phyloP scores from a whole-genome alignment of 2,888 invertebrate species.

The Entomobrya multifasciata region DNA sequence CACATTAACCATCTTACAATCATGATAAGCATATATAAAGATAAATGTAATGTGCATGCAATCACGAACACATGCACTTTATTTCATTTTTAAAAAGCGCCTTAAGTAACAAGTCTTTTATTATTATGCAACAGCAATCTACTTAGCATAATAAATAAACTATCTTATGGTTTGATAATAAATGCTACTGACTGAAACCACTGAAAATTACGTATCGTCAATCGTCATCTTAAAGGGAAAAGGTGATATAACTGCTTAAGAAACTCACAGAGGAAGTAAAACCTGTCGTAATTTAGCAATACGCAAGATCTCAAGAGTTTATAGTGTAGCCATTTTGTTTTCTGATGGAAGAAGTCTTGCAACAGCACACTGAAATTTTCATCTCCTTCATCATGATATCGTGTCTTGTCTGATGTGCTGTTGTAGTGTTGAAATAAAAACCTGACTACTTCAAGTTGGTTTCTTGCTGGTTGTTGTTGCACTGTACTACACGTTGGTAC shows the following conservation, averaged over 20 bases:
- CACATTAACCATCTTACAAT: too few relatives aligned
- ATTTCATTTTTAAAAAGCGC: background rate
- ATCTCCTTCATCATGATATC: too few relatives aligned
- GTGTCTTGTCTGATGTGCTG: too few relatives aligned
- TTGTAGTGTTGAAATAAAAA: too few relatives aligned
- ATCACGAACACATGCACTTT: slow-evolving; percentile 37
- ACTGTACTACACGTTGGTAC: too few relatives aligned
- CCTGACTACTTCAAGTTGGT: too few relatives aligned
- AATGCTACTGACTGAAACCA: slow-evolving; percentile 17
- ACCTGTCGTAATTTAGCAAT: slow-evolving; percentile 31
- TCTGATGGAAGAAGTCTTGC: too few relatives aligned
- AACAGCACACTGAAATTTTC: too few relatives aligned
- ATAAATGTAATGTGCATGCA: background rate
- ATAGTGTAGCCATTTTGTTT: too few relatives aligned
- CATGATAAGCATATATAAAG: background rate
- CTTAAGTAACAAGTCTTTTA: slow-evolving; percentile 28
- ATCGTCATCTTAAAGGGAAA: background rate
- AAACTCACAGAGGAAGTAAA: slow-evolving; percentile 5
- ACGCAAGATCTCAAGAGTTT: too few relatives aligned
- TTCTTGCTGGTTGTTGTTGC: too few relatives aligned
- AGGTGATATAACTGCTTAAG: slow-evolving; percentile 36
- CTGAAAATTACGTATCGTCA: too few relatives aligned
- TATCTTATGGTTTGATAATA: background rate
- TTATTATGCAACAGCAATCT: slow-evolving; percentile 48
- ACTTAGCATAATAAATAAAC: slow-evolving; percentile 54